Evolutionary conservation across 2,113 vertebrate species (phyloP), one percentile per base, ranked within the genome.

Genomic region (Cebidichthys violaceus): DNA sequence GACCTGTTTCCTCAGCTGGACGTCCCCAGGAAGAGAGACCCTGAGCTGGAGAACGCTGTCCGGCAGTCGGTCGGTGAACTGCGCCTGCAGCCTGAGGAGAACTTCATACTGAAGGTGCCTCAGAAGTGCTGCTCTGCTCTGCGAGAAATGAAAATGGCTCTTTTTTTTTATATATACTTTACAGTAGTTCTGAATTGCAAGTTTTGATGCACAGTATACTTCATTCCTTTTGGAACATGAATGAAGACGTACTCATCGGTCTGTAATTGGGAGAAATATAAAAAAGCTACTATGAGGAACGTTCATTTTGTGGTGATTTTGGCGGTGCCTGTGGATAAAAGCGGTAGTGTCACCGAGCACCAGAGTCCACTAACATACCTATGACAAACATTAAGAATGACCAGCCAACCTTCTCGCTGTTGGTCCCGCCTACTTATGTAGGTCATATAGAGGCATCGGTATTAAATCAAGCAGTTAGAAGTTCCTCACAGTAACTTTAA

Each of bases 31-130:
- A 95, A 96, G 89, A 96, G 92, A 82, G 86, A 95, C 81, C 88
- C 93, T 59, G 89, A 92, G 87, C 94, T 96, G 85, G 96, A 97
- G 95, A 96, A 96, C 83, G 96, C 96, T 85, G 96, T 96, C 60
- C 82, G 85, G 18, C 94, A 90, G 88, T 94, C 95, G 41, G 79
- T 96, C 88, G 90, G 91, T 81, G 94, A 96, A 85, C 95, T 97
- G 81, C 86, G 79, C 75, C 94, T 95, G 73, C 95, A 97, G 93
- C 94, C 96, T 0, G 94, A 97, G 88, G 96, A 98, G 90, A 97
- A 97, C 95, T 98, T 99, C 85, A 96, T 95, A 76, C 86, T 93
- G 31, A 97, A 98, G 96, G 96, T 97, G 27, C 27, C 8, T 70
- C 9, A 47, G 15, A 66, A 41, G 4, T 17, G 4, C 17, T 33